Evolutionary conservation across 2,113 vertebrate species (phyloP), one percentile per base, ranked within the genome.

Genomic region (Bothrops jararaca): DNA sequence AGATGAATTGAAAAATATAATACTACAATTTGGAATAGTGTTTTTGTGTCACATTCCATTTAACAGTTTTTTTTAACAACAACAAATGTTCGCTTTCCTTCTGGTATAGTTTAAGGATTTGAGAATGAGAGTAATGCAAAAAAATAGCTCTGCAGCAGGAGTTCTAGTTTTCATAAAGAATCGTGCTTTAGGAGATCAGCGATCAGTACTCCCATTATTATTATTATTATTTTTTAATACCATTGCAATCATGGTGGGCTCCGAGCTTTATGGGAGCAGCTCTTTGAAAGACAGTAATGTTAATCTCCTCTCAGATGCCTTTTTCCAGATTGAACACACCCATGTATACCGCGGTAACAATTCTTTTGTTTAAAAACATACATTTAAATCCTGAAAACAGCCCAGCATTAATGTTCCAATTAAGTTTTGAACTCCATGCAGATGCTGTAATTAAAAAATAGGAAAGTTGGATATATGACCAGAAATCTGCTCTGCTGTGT

Each of bases 11-110:
- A 29, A 87, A 50, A 95, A 64, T 45, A 91, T 94, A 93, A 54
- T 88, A 53, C 85, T 95, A 89, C 48, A 26, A 22, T 92, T 85
- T 95, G 85, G 94, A 94, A 86, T 89, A 91, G 26, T 6, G 86
- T 29, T 13, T 45, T 23, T 95, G 13, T 92, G 29, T 94, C 89
- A 91, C 93, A 91, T 95, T 18, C 29, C 89, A 29, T 91, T 85
- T 20, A 87, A 86, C 42, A 89, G 91, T 89, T 45, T 45, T 93
- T 88, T 93, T 88, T n/a, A 86, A 95, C 92, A 6, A 56, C 93
- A 64, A 52, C 91, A 93, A 53, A 39, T 20, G 4, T 54, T 4
- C 85, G 1, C 45, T 48, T 26, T 9, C 94, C 1, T 92, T 94
- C 89, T 95, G 50, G 58, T 89, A 86, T 1, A 86, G 3, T 52